phyloP scores from a whole-genome alignment of 2,113 vertebrate species.

The Aspidoscelis tigris region DNA sequence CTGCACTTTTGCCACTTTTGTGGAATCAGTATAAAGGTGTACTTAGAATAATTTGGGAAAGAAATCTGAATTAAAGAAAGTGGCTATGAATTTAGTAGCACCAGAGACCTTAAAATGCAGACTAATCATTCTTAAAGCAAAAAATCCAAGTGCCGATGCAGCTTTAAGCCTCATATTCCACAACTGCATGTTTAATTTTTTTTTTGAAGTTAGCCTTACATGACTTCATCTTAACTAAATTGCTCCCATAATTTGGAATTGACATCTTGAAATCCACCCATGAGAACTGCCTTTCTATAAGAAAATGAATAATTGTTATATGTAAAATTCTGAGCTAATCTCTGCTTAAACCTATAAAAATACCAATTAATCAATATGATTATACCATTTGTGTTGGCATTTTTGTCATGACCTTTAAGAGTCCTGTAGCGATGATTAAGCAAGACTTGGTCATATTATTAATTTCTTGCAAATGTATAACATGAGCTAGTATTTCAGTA shows the following conservation, averaged over 20 bases:
- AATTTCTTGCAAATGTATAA: conserved; percentile 35
- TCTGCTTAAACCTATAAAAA: conserved; percentile 5
- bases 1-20: background rate
- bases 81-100: background rate
- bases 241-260: conserved; percentile 32
- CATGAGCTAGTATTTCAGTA: conserved; percentile 16
- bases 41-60: background rate
- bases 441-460: background rate
- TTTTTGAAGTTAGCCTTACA: background rate
- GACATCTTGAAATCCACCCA: conserved; percentile 30
- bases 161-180: background rate
- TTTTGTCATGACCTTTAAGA: conserved; percentile 6
- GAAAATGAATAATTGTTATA: conserved; percentile 38
- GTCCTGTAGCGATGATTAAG: conserved; percentile 2
- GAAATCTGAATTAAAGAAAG: background rate
- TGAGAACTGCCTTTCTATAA: conserved; percentile 13
- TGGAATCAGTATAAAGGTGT: background rate
- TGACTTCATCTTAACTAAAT: background rate
- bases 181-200: background rate
- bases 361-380: conserved; percentile 4
- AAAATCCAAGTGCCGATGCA: background rate
- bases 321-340: background rate
- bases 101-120: background rate
- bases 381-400: conserved; percentile 7
- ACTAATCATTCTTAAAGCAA: background rate